phyloP scores from a whole-genome alignment of 2,113 vertebrate species.

The Pica pica region DNA sequence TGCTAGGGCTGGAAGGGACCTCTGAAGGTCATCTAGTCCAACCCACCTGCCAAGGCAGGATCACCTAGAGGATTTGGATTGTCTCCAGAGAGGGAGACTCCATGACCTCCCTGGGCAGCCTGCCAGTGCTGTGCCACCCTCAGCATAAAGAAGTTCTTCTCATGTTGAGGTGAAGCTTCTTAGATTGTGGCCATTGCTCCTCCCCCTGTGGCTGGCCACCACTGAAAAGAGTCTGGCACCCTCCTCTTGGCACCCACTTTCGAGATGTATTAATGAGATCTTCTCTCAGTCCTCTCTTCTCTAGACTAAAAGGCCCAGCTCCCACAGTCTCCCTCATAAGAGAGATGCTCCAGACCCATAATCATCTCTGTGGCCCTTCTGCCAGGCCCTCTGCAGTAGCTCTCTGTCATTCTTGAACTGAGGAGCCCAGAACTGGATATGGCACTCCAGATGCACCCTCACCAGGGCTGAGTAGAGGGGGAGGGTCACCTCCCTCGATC shows the following conservation, averaged over 20 bases:
- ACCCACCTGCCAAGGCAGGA: not conserved
- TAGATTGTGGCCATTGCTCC: not conserved
- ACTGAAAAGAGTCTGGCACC: not conserved
- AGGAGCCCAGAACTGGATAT: not conserved
- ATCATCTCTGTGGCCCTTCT: not conserved
- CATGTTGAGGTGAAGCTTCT: not conserved
- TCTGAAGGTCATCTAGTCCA: not conserved
- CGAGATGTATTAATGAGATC: not conserved
- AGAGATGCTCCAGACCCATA: not conserved
- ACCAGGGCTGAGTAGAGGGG: not conserved
- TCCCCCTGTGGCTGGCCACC: not conserved
- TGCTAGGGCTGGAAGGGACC: not conserved
- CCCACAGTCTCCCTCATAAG: not conserved
- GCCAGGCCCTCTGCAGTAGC: not conserved
- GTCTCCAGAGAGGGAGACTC: not conserved
- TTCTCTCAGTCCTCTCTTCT: not conserved
- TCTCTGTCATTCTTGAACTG: not conserved
- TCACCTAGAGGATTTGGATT: not conserved
- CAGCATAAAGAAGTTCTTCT: not conserved
- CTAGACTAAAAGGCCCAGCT: not conserved
- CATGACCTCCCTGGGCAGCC: not conserved
- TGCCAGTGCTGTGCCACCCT: not conserved
- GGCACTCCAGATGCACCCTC: not conserved
- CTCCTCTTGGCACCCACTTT: not conserved
- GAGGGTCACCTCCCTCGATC: not conserved